phyloP scores from a whole-genome alignment of 2,797 vertebrate species.

The Netta rufina region DNA sequence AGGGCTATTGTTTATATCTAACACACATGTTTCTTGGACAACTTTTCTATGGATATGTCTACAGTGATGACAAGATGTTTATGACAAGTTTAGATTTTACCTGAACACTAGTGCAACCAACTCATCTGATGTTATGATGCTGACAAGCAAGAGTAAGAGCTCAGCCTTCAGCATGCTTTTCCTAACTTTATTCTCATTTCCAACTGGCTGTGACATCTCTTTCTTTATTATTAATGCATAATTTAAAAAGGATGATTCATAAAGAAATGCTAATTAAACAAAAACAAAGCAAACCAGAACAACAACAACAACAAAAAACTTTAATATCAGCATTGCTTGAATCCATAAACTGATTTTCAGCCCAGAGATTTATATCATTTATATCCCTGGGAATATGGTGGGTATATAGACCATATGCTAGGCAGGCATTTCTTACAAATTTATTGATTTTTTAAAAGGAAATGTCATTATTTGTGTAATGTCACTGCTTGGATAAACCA shows the following conservation, averaged over 20 bases:
- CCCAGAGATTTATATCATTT: background rate
- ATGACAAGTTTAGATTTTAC: background rate
- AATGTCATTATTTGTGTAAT: background rate
- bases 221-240: background rate
- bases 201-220: background rate
- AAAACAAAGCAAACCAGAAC: too few species aligned
- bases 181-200: background rate
- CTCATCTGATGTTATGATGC: accelerated
- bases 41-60: background rate
- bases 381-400: background rate
- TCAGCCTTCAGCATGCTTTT: background rate
- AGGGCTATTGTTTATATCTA: background rate
- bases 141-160: background rate
- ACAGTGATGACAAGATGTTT: background rate
- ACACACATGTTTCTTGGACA: background rate
- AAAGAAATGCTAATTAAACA: background rate
- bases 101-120: background rate
- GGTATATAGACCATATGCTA: background rate
- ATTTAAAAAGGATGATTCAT: background rate
- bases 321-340: background rate
- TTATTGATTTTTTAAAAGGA: background rate
- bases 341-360: background rate
- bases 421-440: background rate
- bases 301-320: background rate
- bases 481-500: background rate